Base-by-base conservation (phyloP, 2,113 vertebrate genomes). In the Empidonax traillii region DNA sequence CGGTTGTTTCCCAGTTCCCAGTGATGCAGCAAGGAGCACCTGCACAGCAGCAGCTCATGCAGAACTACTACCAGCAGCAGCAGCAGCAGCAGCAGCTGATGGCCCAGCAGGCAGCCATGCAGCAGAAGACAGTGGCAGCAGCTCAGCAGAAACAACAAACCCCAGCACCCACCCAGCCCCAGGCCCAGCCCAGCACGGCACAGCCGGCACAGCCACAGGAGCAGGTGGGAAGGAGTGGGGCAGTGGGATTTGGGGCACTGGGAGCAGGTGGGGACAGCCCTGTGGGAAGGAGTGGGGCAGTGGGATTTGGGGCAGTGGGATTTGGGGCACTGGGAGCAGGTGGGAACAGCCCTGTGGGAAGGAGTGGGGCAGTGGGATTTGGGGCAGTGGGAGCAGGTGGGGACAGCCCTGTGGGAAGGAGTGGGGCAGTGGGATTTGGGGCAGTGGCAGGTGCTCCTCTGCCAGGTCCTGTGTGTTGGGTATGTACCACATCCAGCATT, bases 61-160 rank as follows among this genome's bases (percentile, higher is more conserved):
- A 98, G 97, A 98, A 96, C 94, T 97, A 98, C 77, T 98, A 98
- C 92, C 97, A 98, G 85, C 98, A 98, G 87, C 98, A 98, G 87
- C 98, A 98, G 72, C 98, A 97, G 35, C 97, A 95, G 84, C 97
- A 95, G 84, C 98, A 98, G 83, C 94, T 95, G 73, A 63, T 98
- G 91, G 98, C 97, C 71, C 98, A 98, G 96, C 98, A 98, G 92
- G 95, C 97, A 43, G 88, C 96, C 17, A 69, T 98, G 91, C 98
- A 98, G 93, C 98, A 98, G 93, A 98, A 98, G 92, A 89, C 93
- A 1, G 25, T 93, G 6, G 96, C 12, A 44, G 86, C 89, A 7
- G 93, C 21, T 35, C 97, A 95, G 73, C 96, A 93, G 53, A 97
- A 97, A 76, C 96, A 69, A 10, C 96, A 87, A 28, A 33, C 82